Evolutionary conservation across 2,797 vertebrate genomes (phyloP), one percentile per base, ranked within the genome.

Genomic region (Tokudaia tokunoshimensis): DNA sequence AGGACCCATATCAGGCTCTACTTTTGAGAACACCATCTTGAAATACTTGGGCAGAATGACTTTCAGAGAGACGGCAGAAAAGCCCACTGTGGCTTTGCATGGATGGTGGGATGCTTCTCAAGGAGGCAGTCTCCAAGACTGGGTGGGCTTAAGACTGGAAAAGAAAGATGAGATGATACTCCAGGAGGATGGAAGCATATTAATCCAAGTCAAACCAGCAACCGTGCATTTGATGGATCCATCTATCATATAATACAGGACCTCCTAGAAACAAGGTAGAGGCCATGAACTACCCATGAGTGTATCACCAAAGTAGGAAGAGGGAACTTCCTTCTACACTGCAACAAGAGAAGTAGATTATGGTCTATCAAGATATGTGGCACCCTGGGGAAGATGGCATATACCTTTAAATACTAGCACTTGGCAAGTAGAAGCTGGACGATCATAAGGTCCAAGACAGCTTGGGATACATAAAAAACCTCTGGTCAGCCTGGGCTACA

Each of bases 191-290:
- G 34, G 41, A 55, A 22, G 50, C 15, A 89, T 41, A 55, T 94
- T 59, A 72, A 74, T 83, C 41, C 93, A 92, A 37, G 24, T 85
- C 65, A 76, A 24, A 93, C 59, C 91, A 91, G 80, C 29, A 41
- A 63, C 26, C 6, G 61, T 17, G 19, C 29, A 76, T 70, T 26
- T 52, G 52, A 63, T 78, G 79, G 11, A 44, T 8, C 34, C 52
- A 10, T 74, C 85, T 67, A 63, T 17, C 79, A 80, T 37, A 72
- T 4, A 20, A 6, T 59, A 50, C 76, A 70, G 37, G 57, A 70
- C 70, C 47, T 79, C 44, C 72, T n/a, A 87, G 59, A 20, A 6
- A 92, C 22, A 65, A 91, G n/a, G 29, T 85, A 63, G 22, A 63
- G 55, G n/a, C 41, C 59, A 34, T 80, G 44, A 41, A 24, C 29